These are phyloP conservation scores for Xenopus laevis DNA, from an alignment of 2,113 vertebrate genomes.

Conservation along the genomic window DNA sequence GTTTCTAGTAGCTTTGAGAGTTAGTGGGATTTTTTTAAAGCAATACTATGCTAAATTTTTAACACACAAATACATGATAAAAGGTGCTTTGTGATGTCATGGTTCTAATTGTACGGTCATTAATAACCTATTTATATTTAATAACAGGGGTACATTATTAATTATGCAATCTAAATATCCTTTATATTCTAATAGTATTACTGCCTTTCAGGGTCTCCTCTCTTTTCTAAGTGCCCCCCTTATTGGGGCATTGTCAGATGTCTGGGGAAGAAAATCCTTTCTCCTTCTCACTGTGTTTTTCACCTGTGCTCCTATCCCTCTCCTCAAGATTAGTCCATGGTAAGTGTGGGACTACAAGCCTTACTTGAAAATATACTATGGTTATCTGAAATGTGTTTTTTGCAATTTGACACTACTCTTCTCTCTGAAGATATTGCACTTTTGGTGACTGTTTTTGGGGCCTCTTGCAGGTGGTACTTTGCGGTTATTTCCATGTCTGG, in stretches of 20 bases:
- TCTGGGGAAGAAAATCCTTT: slow-evolving; percentile 96
- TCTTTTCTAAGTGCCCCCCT: slow-evolving; percentile 93
- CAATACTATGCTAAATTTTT: no score
- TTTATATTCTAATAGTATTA: not conserved
- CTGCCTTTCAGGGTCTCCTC: slow-evolving; percentile 75
- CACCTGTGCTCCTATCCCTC: slow-evolving; percentile 91
- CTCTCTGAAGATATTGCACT: no score
- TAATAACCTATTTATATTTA: no score
- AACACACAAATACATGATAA: no score
- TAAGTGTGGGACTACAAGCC: slow-evolving; percentile 57
- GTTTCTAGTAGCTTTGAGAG: no score
- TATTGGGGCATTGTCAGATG: slow-evolving; percentile 92
- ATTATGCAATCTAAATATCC: no score
- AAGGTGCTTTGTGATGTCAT: no score
- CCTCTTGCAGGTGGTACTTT: slow-evolving; percentile 83
- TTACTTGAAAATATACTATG: not conserved
- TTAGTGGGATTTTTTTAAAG: no score
- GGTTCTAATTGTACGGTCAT: no score
- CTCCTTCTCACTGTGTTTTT: slow-evolving; percentile 94
- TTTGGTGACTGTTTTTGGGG: not conserved
- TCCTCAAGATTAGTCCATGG: slow-evolving; percentile 96
- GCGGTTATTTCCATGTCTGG: slow-evolving; percentile 91
- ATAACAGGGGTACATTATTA: no score
- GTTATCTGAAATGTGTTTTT: not conserved
- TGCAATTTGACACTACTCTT: not conserved